Conservation (phyloP, 2,113 vertebrate genomes). For the Corydoras sp. region DNA sequence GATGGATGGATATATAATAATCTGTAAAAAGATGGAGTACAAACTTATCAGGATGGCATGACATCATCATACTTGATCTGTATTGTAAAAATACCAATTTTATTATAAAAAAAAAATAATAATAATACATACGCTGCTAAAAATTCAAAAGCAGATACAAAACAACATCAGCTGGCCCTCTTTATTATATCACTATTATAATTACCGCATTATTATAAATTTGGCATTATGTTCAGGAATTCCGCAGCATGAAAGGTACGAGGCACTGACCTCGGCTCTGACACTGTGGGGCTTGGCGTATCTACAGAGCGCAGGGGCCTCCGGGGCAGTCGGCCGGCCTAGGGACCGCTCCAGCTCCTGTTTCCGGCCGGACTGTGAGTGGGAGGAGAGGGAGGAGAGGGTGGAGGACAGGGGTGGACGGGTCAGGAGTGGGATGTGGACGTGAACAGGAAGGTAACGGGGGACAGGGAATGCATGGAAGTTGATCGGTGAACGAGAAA, state of each 20-base stretch:
- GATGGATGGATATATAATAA: too few species aligned
- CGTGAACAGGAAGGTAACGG: constrained; percentile 63
- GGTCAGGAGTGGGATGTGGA: constrained; percentile 44
- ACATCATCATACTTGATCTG: too few species aligned
- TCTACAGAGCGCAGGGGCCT: constrained; percentile 81
- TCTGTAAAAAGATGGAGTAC: too few species aligned
- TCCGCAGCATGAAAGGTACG: constrained; percentile 41
- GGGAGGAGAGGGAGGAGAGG: constrained; percentile 28
- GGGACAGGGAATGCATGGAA: constrained; percentile 21
- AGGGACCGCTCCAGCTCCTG: constrained; percentile 92
- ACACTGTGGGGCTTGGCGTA: constrained; percentile 83
- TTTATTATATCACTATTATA: too few species aligned
- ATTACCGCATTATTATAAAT: not conserved
- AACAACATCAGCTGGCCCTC: too few species aligned
- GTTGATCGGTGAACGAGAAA: constrained; percentile 35
- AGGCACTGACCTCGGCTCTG: constrained; percentile 89
- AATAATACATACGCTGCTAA: too few species aligned
- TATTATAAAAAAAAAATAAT: too few species aligned
- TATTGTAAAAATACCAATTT: too few species aligned
- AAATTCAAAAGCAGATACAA: too few species aligned
- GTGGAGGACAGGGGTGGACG: constrained; percentile 49
- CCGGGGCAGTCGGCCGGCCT: constrained; percentile 78
- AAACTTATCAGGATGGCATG: too few species aligned
- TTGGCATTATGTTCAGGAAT: not conserved
- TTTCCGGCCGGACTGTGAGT: constrained; percentile 93